These are phyloP conservation scores for Tortrix viridana DNA, from an alignment of 2,888 invertebrate genomes.

Conservation along the genomic window DNA sequence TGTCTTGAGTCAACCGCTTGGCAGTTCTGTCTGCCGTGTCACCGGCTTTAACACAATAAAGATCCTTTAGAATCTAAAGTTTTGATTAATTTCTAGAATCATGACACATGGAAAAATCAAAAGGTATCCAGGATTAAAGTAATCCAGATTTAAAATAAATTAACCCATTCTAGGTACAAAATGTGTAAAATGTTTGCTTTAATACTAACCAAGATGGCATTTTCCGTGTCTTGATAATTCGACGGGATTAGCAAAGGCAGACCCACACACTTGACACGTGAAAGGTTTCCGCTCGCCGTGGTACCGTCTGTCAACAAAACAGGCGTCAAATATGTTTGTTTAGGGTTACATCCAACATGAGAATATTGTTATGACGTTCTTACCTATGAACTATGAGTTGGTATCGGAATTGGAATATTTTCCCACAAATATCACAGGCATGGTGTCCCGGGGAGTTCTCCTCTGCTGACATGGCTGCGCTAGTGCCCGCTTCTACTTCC, in stretches of 20 bases:
- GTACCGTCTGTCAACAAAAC: constrained; percentile 84
- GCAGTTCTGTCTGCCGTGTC: constrained; percentile 88
- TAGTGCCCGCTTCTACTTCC: constrained; percentile 83
- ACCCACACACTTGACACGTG: constrained; percentile 92
- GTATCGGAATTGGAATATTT: constrained; percentile 94
- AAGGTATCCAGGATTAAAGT: no score
- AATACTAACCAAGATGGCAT: constrained; percentile 89
- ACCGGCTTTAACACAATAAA: constrained; percentile 57
- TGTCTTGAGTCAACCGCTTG: constrained; percentile 92
- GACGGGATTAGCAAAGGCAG: constrained; percentile 91
- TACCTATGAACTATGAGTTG: constrained; percentile 92
- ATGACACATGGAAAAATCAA: no score
- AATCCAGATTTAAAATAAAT: no score
- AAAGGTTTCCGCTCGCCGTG: constrained; percentile 94
- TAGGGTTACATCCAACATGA: no score
- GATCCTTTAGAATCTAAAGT: no score
- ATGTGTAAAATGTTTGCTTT: neutral
- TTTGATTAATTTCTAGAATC: no score
- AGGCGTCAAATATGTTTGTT: no score
- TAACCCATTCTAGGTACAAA: no score
- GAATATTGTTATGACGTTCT: neutral
- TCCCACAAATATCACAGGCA: constrained; percentile 93
- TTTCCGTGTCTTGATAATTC: constrained; percentile 93
- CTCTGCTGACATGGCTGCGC: constrained; percentile 79
- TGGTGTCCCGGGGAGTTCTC: constrained; percentile 88